These are phyloP conservation scores for Archivesica marissinica DNA, from an alignment of 1,140 invertebrate genomes.

Conservation along the genomic window DNA sequence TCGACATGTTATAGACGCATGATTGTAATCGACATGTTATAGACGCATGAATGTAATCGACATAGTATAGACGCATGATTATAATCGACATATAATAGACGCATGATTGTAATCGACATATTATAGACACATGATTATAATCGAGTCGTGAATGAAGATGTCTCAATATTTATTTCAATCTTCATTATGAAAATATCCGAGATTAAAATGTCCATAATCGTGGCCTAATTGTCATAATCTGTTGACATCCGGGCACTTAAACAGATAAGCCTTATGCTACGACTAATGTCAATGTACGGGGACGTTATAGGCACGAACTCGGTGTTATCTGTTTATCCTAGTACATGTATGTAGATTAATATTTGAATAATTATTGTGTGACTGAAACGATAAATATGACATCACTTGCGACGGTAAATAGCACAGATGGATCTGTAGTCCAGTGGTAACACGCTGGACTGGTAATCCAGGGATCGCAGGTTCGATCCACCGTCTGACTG, in stretches of 20 bases:
- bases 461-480: too few relatives aligned
- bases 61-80: too few relatives aligned
- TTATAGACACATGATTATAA: too few relatives aligned
- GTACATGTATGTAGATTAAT: conserved; percentile 24
- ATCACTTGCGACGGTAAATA: conserved; percentile 17
- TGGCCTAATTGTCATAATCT: conserved; percentile 41
- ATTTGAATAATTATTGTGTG: conserved; percentile 34
- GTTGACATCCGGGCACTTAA: conserved; percentile 41
- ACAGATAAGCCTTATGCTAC: conserved; percentile 16
- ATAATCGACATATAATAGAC: too few relatives aligned
- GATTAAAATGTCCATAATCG: conserved; percentile 34
- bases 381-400: conserved; percentile 25
- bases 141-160: background rate
- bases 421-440: too few relatives aligned
- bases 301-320: background rate
- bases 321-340: conserved; percentile 24
- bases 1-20: too few relatives aligned
- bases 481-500: too few relatives aligned
- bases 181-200: conserved; percentile 19
- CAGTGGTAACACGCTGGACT: too few relatives aligned
- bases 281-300: background rate
- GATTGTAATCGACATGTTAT: too few relatives aligned
- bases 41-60: too few relatives aligned
- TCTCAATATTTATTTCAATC: conserved; percentile 24
- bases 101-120: too few relatives aligned